Evolutionary conservation across 2,888 invertebrate genomes (phyloP).

Genomic region (Adineta ricciae): DNA sequence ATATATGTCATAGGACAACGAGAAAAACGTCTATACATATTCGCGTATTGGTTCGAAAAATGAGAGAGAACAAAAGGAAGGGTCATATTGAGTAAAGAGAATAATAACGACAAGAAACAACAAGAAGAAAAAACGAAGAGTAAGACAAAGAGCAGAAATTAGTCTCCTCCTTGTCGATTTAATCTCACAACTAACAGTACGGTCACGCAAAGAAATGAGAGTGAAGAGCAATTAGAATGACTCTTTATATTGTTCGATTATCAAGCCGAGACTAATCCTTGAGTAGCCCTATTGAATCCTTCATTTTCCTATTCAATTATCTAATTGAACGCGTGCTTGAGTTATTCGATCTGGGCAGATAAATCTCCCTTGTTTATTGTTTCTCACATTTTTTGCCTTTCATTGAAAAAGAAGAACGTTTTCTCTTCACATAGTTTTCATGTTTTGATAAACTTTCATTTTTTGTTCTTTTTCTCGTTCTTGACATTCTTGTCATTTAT

Average conservation of each 20-base stretch:
- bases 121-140: background rate
- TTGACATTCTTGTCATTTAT: background rate
- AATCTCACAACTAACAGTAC: background rate
- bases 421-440: background rate
- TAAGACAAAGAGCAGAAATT: background rate
- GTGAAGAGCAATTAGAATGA: background rate
- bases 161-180: background rate
- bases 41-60: background rate
- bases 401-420: background rate
- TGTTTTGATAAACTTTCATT: background rate
- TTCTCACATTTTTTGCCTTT: background rate
- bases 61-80: background rate
- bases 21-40: background rate
- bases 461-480: no score
- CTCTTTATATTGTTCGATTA: background rate
- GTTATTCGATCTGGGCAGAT: background rate
- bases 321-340: background rate
- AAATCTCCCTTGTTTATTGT: background rate
- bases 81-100: background rate
- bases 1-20: background rate
- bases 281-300: background rate
- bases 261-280: background rate
- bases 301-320: background rate
- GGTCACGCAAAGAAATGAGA: background rate
- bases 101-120: background rate